Base-by-base conservation (phyloP, 2,888 invertebrate species). In the Aphodius sticticus region DNA sequence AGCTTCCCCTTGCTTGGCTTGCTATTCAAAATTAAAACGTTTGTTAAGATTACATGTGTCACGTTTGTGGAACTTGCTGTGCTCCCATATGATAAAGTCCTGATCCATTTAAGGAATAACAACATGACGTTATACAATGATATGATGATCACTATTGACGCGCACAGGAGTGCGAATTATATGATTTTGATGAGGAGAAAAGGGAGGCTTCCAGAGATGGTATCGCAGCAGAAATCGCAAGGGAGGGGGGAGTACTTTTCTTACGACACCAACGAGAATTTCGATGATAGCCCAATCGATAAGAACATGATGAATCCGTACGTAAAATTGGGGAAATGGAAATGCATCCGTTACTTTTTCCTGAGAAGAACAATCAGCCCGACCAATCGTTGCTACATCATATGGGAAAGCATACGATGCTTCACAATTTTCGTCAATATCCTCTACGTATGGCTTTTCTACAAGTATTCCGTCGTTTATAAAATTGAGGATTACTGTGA, bases 331-430 rank as follows among this genome's bases (percentile, higher is more conserved):
- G 80, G 78, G n/a, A 80, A 76, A 71, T 81, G 77, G 79, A 78
- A 71, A 12, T 72, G 81, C 9, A 37, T 79, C 0, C 70, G 79
- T n/a, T 78, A 77, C 37, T 38, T 80, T 16, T 77, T 82, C n/a
- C 38, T 83, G 14, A 79, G 72, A 78, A 76, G 53, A 4, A 77
- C 83, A 6, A 76, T 83, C n/a, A 37, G 77, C 74, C 82, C 81
- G n/a, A 76, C 69, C 5, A 71, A 74, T 6, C 77, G 70, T 9
- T 74, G 76, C 70, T 82, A 77, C 35, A 74, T 76, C 6, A 69
- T 70, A n/a, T 83, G 83, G 83, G 83, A 83, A 35, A 74, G 72
- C 4, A 69, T 80, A 6, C 81, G 83, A 14, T 81, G 79, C 37
- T 26, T 37, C 0, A 69, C 78, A 35, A 70, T 77, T n/a, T 14